Evolutionary conservation across 1,140 invertebrate genomes (phyloP).

Genomic region (Drosophila insularis): DNA sequence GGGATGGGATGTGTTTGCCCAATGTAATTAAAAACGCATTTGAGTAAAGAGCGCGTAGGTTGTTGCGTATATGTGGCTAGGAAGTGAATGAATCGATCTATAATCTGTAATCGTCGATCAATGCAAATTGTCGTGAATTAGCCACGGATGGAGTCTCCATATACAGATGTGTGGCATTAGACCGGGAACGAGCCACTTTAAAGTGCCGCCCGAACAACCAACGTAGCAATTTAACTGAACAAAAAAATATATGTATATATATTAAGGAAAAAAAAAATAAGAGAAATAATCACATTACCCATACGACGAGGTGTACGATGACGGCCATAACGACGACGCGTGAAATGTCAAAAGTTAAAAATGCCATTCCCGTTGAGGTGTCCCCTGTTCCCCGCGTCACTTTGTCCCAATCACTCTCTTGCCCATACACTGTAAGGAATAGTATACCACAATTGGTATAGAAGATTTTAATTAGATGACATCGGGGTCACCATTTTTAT

Average conservation of each 20-base stretch:
- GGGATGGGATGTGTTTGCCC: conserved; percentile 39
- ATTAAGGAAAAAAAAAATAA: conserved; percentile 23
- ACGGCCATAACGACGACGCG: conserved; percentile 46
- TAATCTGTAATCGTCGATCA: conserved; percentile 61
- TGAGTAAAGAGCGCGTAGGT: conserved; percentile 67
- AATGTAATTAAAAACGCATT: conserved; percentile 80
- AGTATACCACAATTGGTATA: background rate
- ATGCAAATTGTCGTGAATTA: conserved; percentile 76
- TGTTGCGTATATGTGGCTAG: conserved; percentile 24
- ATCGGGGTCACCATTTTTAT: background rate
- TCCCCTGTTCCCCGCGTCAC: background rate
- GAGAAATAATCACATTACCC: conserved; percentile 76
- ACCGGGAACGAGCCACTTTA: conserved; percentile 28
- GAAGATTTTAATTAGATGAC: background rate
- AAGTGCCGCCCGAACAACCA: conserved; percentile 38
- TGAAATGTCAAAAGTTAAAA: conserved; percentile 81
- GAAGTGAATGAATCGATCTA: conserved; percentile 36
- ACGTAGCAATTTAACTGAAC: conserved; percentile 35
- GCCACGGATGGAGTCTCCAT: conserved; percentile 26
- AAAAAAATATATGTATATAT: conserved; percentile 29
- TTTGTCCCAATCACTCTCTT: conserved; percentile 50
- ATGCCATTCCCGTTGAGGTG: conserved; percentile 56
- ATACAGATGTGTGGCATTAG: conserved; percentile 63
- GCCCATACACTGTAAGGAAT: conserved; percentile 43
- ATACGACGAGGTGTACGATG: conserved; percentile 72